Evolutionary conservation across 2,113 vertebrate species (phyloP).

Genomic region (Pituophis catenifer): DNA sequence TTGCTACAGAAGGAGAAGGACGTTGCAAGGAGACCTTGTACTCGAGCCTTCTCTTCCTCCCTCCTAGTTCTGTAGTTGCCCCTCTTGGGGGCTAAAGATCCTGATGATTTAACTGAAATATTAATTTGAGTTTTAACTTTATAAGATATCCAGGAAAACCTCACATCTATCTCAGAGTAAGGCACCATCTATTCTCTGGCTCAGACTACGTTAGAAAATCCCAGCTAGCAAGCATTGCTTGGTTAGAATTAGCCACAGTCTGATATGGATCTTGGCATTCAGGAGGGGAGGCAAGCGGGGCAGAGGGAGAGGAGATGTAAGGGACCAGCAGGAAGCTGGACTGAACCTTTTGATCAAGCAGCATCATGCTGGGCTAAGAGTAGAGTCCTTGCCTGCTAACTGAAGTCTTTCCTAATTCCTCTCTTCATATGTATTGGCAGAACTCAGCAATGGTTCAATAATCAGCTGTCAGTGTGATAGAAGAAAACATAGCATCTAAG

Average conservation of each 20-base stretch:
- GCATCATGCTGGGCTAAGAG: constrained; percentile 50
- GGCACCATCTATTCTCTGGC: neutral
- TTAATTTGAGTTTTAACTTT: neutral
- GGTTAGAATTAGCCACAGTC: constrained; percentile 27
- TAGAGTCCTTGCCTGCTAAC: constrained; percentile 10
- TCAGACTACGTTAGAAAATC: neutral
- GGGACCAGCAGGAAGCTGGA: constrained; percentile 12
- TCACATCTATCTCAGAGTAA: neutral
- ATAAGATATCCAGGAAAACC: neutral
- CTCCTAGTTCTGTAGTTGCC: neutral
- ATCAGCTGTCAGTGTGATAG: neutral
- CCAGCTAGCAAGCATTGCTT: neutral
- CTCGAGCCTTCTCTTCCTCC: neutral
- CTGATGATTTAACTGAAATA: neutral
- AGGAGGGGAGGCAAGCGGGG: neutral
- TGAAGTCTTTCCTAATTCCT: constrained; percentile 18
- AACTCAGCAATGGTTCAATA: constrained; percentile 10
- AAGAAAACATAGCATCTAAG: constrained; percentile 9
- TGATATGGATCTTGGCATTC: neutral
- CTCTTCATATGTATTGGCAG: neutral
- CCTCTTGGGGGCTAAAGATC: neutral
- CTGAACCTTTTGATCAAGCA: constrained; percentile 55
- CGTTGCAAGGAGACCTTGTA: neutral
- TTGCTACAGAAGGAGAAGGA: neutral
- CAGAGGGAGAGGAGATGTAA: neutral